A percentile compares a stretch with the other conserved stretches of the same genome.
phyloP scores from a whole-genome alignment of 1,140 invertebrate genomes.

The Eupristina koningsbergeri region DNA sequence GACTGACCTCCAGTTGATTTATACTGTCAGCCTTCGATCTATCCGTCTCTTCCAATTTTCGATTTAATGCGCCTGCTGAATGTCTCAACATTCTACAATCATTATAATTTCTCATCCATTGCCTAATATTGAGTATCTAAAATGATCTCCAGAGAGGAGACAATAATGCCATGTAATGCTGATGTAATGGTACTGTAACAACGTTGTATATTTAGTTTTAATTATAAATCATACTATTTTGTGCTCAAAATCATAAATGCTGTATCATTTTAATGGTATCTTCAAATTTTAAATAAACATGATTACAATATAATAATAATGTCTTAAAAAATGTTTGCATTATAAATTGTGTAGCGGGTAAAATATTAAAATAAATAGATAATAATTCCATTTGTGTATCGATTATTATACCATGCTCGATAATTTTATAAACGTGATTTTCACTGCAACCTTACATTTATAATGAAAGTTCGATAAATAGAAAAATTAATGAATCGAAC shows the following conservation, averaged over 20 bases:
- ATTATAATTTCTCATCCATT: conserved; percentile 13
- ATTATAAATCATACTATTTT: neutral
- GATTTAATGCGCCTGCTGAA: neutral
- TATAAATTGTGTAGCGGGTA: neutral
- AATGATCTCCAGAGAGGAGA: neutral
- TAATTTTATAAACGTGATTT: neutral
- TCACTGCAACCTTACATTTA: neutral
- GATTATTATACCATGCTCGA: neutral
- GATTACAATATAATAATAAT: neutral
- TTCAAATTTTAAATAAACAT: too few relatives aligned
- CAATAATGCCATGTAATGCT: neutral
- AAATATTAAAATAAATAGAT: neutral
- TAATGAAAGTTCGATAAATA: neutral
- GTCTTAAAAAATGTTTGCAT: neutral
- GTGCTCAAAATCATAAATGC: neutral
- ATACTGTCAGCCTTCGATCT: neutral
- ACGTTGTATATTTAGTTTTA: neutral
- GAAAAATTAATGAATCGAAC: neutral
- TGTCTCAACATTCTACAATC: neutral
- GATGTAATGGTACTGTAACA: neutral
- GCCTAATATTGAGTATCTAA: neutral
- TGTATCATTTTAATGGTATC: too few relatives aligned
- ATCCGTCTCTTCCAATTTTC: conserved; percentile 15
- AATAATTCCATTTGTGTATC: neutral
- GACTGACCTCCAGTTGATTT: neutral